Evolutionary conservation across 2,113 vertebrate species (phyloP).

Genomic region (Dasyprocta punctata): DNA sequence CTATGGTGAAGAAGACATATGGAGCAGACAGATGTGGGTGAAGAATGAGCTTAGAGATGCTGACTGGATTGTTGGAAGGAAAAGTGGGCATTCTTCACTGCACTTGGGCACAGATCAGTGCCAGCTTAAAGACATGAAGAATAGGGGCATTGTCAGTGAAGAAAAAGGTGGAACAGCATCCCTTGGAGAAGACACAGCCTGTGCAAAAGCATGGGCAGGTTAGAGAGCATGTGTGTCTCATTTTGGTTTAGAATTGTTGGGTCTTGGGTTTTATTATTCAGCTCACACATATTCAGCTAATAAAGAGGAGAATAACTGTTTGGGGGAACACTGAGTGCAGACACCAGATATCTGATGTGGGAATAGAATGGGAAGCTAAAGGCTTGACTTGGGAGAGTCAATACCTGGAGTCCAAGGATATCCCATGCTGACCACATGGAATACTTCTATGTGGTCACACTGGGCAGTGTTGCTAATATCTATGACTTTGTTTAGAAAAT

Average conservation of each 20-base stretch:
- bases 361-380: neutral
- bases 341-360: neutral
- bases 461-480: neutral
- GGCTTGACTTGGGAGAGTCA: neutral
- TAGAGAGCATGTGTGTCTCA: neutral
- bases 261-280: neutral
- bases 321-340: neutral
- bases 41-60: neutral
- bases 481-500: neutral
- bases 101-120: rapidly evolving
- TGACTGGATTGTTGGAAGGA: no score
- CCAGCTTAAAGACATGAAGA: neutral
- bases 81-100: neutral
- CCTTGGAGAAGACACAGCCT: neutral
- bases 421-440: rapidly evolving
- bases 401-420: neutral
- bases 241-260: neutral
- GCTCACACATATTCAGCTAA: neutral
- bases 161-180: neutral
- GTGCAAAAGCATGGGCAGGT: neutral
- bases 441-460: rapidly evolving
- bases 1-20: neutral
- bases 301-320: neutral
- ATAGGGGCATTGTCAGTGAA: neutral
- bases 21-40: rapidly evolving